Base-by-base conservation (phyloP, 1,140 invertebrate genomes). In the Hypothenemus hampei region DNA sequence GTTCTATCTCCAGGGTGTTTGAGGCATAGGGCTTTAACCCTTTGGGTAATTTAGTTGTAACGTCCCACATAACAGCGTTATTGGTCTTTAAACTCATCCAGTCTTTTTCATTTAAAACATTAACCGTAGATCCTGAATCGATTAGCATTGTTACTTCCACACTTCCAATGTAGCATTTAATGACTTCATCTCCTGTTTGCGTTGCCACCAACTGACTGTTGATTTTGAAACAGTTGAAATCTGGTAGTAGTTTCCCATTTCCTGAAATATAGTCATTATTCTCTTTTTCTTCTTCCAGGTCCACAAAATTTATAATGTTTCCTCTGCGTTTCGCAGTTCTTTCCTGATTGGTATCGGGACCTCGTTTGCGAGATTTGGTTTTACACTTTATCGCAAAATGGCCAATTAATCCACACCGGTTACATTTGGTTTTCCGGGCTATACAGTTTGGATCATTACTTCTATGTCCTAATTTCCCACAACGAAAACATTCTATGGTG, bases 371-470 rank as follows among this genome's bases (percentile, higher is more conserved):
- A 13, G 24, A 16, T n/a, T 31, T 23, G 1, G 49, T 58, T 50
- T 44, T 54, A 22, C 54, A 58, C 33, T 23, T 57, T 10, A 21
- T 31, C 4, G 49, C 43, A 57, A 52, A 59, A 51, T 56, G 57
- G 10, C 57, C 51, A 15, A 24, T 3, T 20, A 52, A 31, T 11
- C 29, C 44, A 45, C 57, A 59, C 40, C 43, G 24, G 19, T 51
- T 23, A 40, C 60, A 59, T 36, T 35, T 47, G 13, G 49, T 31
- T 20, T 41, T 23, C 15, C 16, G 46, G 16, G 54, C 59, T 33
- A 49, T 43, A 22, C 58, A 59, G n/a, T n/a, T n/a, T n/a, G n/a
- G n/a, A 31, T 55, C 21, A 36, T 19, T 37, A 44, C 44, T 24
- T 16, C 16, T 4, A 35, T 45, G 48, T 41, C 33, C 20, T 37